A percentile compares a stretch with the other conserved stretches of the same genome.
Conservation (phyloP, 2,113 vertebrate genomes). For the Vulpes vulpes region DNA sequence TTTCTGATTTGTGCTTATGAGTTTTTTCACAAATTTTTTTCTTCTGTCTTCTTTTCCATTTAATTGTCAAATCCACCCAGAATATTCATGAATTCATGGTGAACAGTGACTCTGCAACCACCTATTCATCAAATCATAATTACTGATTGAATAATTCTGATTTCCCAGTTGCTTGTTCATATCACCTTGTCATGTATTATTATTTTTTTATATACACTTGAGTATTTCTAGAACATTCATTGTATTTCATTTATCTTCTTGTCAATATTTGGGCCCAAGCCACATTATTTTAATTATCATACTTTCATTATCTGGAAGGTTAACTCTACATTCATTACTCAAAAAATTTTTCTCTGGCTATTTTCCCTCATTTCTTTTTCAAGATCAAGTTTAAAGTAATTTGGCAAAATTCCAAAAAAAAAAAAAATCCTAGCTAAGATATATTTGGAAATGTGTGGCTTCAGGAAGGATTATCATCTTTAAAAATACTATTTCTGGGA, state of each 20-base stretch:
- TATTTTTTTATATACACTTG: not conserved
- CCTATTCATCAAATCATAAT: not conserved
- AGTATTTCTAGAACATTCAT: not conserved
- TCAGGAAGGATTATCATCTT: not conserved
- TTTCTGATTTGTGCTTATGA: not conserved
- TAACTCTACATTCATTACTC: not conserved
- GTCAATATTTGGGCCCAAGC: not conserved
- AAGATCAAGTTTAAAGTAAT: slow-evolving; percentile 27
- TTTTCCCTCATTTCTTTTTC: not conserved
- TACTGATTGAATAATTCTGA: not conserved
- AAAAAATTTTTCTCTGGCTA: not conserved
- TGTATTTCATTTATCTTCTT: not conserved
- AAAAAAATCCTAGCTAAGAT: not conserved
- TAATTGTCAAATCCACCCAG: not conserved
- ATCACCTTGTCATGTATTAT: not conserved
- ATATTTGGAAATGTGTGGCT: not conserved
- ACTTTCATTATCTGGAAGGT: not conserved
- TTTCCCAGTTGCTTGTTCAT: not conserved
- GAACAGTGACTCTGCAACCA: not conserved
- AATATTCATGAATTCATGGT: not conserved
- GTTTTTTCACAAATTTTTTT: not conserved
- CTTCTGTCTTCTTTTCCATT: not conserved
- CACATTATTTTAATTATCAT: slow-evolving; percentile 2
- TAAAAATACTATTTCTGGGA: not conserved
- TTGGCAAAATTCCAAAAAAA: not conserved